phyloP scores from a whole-genome alignment of 2,888 invertebrate species.

The Limnephilus lunatus region DNA sequence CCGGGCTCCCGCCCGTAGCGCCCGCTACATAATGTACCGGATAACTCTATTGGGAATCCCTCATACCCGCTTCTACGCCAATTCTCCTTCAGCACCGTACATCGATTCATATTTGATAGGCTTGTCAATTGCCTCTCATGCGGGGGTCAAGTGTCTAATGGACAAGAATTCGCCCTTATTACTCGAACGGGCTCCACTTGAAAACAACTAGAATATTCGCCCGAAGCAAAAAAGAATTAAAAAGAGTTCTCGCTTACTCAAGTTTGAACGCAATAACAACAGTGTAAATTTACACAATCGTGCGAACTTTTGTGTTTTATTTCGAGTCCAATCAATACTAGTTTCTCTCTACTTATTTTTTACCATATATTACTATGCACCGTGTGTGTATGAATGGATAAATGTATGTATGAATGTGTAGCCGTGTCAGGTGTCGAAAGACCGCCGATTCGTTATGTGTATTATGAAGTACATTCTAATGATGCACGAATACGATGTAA shows the following conservation, averaged over 20 bases:
- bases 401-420: neutral
- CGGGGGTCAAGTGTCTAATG: constrained; percentile 12
- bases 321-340: neutral
- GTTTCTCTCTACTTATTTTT: neutral
- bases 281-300: neutral
- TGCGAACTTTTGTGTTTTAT: neutral
- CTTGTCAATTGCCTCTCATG: constrained; percentile 31
- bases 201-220: neutral
- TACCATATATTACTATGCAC: neutral
- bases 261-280: neutral
- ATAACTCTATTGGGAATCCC: constrained; percentile 32
- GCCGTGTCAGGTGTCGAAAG: neutral
- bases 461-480: neutral
- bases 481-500: constrained; percentile 6
- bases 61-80: neutral
- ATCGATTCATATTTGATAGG: constrained; percentile 37
- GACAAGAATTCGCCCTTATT: constrained; percentile 23
- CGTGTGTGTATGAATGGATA: neutral
- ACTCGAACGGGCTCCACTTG: neutral
- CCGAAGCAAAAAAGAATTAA: neutral
- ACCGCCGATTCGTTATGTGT: neutral
- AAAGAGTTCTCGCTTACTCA: neutral
- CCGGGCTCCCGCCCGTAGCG: neutral
- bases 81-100: neutral
- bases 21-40: constrained; percentile 20